phyloP scores from a whole-genome alignment of 2,888 invertebrate species.

The Harpagoxenus sublaevis region DNA sequence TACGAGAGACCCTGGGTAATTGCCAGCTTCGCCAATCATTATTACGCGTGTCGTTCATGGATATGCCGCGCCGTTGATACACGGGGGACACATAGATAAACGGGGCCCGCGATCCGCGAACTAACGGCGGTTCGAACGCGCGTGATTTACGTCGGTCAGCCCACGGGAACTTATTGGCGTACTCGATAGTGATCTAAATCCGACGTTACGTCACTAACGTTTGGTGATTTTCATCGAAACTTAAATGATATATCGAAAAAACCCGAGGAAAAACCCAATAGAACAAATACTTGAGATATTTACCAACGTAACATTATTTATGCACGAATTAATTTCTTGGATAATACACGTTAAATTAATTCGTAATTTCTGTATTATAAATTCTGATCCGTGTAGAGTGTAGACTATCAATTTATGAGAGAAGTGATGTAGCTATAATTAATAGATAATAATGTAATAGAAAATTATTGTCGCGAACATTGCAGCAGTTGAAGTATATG shows the following conservation, averaged over 20 bases:
- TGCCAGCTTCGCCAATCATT: slow-evolving; percentile 84
- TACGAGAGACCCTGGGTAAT: slow-evolving; percentile 82
- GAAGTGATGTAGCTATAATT: background rate
- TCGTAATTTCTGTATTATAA: background rate
- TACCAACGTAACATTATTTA: background rate
- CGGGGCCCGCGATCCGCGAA: slow-evolving; percentile 22
- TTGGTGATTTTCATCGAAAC: background rate
- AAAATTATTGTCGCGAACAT: slow-evolving; percentile 13
- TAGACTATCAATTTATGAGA: background rate
- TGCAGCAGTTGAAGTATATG: background rate
- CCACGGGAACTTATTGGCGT: background rate
- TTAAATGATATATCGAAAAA: background rate
- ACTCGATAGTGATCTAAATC: slow-evolving; percentile 13
- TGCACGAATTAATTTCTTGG: background rate
- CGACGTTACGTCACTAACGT: background rate
- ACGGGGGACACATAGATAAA: background rate
- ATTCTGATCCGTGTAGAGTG: background rate
- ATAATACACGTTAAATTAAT: slow-evolving; percentile 14
- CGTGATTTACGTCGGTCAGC: slow-evolving; percentile 64
- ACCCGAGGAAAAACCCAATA: background rate
- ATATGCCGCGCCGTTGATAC: slow-evolving; percentile 65
- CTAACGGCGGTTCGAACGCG: slow-evolving; percentile 58
- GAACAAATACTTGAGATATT: background rate
- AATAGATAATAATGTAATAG: background rate
- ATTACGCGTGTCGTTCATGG: slow-evolving; percentile 74